These are phyloP conservation scores for Agrochola macilenta DNA, from an alignment of 2,888 invertebrate species.

Conservation along the genomic window DNA sequence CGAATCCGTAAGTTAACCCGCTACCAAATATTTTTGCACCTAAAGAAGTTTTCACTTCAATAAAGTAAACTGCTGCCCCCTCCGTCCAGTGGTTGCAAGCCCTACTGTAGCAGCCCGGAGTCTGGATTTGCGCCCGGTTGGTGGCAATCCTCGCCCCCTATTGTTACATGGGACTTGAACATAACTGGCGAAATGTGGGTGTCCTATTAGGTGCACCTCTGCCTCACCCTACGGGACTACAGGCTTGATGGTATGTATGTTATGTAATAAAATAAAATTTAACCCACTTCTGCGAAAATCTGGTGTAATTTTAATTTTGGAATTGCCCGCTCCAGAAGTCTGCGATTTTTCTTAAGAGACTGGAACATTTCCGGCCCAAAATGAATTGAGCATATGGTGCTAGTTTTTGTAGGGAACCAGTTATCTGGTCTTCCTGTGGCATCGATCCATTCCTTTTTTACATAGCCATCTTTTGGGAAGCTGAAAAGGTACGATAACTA, in stretches of 20 bases:
- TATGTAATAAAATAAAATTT: neutral
- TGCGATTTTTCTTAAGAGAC: neutral
- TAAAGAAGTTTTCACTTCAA: too few species aligned
- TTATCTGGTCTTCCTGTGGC: conserved; percentile 19
- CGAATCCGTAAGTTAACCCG: too few species aligned
- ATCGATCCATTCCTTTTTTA: conserved; percentile 20
- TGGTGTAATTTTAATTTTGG: conserved; percentile 5
- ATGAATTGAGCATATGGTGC: conserved; percentile 17
- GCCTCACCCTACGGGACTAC: too few species aligned
- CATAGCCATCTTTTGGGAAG: neutral
- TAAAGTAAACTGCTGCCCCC: too few species aligned
- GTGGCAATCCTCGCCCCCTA: neutral
- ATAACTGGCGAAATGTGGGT: neutral
- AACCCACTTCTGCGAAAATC: conserved; percentile 12
- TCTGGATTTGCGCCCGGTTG: neutral
- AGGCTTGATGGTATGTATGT: too few species aligned
- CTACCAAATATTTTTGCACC: too few species aligned
- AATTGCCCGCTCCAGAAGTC: conserved; percentile 8
- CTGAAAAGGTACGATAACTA: neutral
- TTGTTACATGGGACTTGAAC: neutral
- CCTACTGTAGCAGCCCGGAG: neutral
- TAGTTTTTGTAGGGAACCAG: conserved; percentile 26
- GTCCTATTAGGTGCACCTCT: too few species aligned
- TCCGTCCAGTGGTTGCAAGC: too few species aligned
- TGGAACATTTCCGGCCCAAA: conserved; percentile 6